phyloP scores from a whole-genome alignment of 2,888 invertebrate species.

The Ypsolopha scabrella region DNA sequence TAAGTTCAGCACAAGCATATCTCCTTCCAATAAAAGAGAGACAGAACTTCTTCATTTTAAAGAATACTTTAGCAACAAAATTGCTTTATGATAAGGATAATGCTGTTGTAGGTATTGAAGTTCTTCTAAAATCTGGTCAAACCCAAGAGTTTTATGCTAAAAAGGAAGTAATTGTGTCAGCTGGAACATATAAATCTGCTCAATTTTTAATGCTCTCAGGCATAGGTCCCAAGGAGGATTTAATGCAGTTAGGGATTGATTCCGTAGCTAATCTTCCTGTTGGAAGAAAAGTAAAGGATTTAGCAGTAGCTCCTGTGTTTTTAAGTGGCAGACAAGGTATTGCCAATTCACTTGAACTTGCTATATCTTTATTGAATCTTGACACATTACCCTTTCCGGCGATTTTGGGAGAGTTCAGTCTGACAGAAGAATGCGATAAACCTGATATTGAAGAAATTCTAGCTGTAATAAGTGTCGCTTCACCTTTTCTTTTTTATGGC shows the following conservation, averaged over 20 bases:
- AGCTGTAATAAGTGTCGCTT: background rate
- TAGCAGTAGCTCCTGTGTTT: constrained; percentile 27
- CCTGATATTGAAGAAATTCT: background rate
- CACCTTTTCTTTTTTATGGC: background rate
- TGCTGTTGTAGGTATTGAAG: constrained; percentile 77
- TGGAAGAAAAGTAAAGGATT: constrained; percentile 84
- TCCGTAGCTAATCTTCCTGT: constrained; percentile 78
- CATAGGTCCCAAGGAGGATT: constrained; percentile 73
- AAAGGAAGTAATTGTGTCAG: constrained; percentile 84
- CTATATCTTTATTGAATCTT: background rate
- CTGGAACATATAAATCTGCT: constrained; percentile 86
- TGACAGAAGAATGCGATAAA: background rate
- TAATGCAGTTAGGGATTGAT: constrained; percentile 73
- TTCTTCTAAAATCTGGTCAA: constrained; percentile 72
- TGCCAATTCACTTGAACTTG: constrained; percentile 10
- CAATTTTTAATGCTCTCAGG: constrained; percentile 90
- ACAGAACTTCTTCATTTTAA: constrained; percentile 79
- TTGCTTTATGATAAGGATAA: constrained; percentile 71
- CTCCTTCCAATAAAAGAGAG: constrained; percentile 33
- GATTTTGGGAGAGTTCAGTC: background rate
- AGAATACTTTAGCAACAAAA: constrained; percentile 76
- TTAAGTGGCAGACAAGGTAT: constrained; percentile 16
- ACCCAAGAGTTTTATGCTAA: constrained; percentile 73
- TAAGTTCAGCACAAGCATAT: constrained; percentile 20
- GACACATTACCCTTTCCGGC: constrained; percentile 5